phyloP scores from a whole-genome alignment of 2,113 vertebrate genomes.

The Hepsetus odoe region DNA sequence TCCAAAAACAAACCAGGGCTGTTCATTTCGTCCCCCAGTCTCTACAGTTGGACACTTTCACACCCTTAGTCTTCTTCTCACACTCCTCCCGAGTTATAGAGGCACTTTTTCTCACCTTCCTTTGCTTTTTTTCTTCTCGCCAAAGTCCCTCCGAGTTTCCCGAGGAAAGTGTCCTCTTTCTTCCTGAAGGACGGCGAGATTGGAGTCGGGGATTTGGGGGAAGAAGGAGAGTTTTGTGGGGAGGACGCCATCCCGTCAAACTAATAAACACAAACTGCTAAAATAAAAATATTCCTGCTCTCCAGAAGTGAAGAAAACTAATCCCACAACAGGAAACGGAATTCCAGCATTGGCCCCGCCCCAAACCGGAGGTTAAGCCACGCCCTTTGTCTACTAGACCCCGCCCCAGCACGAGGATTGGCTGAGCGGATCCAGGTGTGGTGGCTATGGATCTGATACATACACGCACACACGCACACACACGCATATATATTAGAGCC shows the following conservation, averaged over 20 bases:
- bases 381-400: too few relatives aligned
- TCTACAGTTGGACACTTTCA: not conserved
- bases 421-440: not conserved
- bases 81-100: not conserved
- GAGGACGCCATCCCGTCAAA: slow-evolving; percentile 95
- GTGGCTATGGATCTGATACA: too few relatives aligned
- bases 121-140: slow-evolving; percentile 93
- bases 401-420: not conserved
- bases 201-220: slow-evolving; percentile 89
- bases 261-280: slow-evolving; percentile 5
- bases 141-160: slow-evolving; percentile 92
- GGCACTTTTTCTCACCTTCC: slow-evolving; percentile 78
- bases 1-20: not conserved
- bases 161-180: slow-evolving; percentile 93
- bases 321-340: slow-evolving; percentile 89
- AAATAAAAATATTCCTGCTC: slow-evolving; percentile 32
- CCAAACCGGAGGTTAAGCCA: slow-evolving; percentile 55
- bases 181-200: slow-evolving; percentile 92
- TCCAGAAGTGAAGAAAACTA: slow-evolving; percentile 52
- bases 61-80: too few relatives aligned
- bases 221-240: slow-evolving; percentile 93
- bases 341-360: slow-evolving; percentile 82
- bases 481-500: too few relatives aligned
- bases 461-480: too few relatives aligned
- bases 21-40: not conserved